phyloP scores from a whole-genome alignment of 1,140 invertebrate species.

The Drosophila auraria region DNA sequence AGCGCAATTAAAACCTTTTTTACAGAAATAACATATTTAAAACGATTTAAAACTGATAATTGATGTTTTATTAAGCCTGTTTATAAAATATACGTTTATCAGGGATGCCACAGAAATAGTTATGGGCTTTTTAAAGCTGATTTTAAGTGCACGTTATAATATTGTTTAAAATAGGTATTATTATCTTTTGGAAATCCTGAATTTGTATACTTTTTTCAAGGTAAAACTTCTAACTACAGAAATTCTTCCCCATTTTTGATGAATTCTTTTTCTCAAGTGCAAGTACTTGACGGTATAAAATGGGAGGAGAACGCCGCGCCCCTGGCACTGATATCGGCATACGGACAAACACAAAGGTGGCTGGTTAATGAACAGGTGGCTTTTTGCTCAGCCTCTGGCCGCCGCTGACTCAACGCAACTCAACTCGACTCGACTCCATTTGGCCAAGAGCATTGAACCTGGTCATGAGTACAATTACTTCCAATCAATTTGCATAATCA shows the following conservation, averaged over 20 bases:
- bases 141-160: no score
- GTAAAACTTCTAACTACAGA: no score
- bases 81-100: no score
- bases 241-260: neutral
- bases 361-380: slow-evolving; percentile 69
- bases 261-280: slow-evolving; percentile 5
- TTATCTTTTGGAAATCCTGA: no score
- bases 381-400: neutral
- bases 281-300: neutral
- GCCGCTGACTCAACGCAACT: slow-evolving; percentile 20
- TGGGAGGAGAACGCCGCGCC: slow-evolving; percentile 32
- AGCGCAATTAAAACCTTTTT: no score
- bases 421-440: slow-evolving; percentile 9
- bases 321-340: slow-evolving; percentile 62
- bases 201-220: no score
- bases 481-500: slow-evolving; percentile 38
- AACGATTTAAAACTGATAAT: no score
- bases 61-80: no score
- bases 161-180: no score
- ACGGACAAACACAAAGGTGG: slow-evolving; percentile 24
- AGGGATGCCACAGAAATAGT: no score
- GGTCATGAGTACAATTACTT: slow-evolving; percentile 41
- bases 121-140: no score
- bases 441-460: slow-evolving; percentile 45
- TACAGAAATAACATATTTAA: no score